These are phyloP conservation scores for Micronycteris hirsuta DNA, from an alignment of 2,113 vertebrate genomes.

Conservation along the genomic window DNA sequence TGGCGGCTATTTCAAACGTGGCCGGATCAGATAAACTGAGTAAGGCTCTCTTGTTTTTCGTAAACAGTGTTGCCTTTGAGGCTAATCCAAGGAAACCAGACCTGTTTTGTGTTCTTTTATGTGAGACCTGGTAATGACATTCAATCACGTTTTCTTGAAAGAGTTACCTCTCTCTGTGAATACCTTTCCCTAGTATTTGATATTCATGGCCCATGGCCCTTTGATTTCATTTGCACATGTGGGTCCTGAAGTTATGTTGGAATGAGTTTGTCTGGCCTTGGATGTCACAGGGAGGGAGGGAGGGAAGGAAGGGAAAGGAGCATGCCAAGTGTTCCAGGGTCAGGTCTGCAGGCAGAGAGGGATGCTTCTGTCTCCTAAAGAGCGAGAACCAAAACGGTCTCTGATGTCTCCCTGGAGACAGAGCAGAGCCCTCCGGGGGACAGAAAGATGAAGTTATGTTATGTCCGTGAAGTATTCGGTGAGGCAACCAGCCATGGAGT, in stretches of 20 bases:
- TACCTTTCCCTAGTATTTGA: neutral
- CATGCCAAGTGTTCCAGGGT: neutral
- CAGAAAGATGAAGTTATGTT: neutral
- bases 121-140: neutral
- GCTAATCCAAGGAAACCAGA: neutral
- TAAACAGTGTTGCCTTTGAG: neutral
- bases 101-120: neutral
- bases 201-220: neutral
- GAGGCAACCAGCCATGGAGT: neutral
- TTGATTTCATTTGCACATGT: neutral
- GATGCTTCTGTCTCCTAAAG: neutral
- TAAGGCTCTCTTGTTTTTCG: neutral
- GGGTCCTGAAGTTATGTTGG: neutral
- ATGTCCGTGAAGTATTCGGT: neutral
- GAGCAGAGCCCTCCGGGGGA: neutral
- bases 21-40: neutral
- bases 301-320: neutral
- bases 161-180: neutral
- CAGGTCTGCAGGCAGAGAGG: neutral
- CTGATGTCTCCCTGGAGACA: neutral
- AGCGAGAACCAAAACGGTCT: neutral
- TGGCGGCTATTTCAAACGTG: neutral
- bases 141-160: neutral
- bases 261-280: neutral
- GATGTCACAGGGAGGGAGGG: neutral